A percentile compares a stretch with the other conserved stretches of the same genome.
phyloP scores from a whole-genome alignment of 1,140 invertebrate genomes.

The Brachionus sp. region DNA sequence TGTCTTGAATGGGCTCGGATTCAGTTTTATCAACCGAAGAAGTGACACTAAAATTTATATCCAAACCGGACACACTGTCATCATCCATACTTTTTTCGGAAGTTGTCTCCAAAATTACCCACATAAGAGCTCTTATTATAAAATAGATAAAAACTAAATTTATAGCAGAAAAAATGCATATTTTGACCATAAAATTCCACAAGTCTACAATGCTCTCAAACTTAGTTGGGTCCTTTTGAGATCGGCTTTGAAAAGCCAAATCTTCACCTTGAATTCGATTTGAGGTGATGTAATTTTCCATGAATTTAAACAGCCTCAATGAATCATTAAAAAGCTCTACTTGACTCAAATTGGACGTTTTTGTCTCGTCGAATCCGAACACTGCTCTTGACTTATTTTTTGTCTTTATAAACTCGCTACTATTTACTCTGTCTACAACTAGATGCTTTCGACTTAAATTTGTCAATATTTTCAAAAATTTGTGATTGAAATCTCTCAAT shows the following conservation, averaged over 20 bases:
- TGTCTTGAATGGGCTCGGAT: not conserved
- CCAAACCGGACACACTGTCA: not conserved
- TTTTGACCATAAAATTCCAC: conserved; percentile 22
- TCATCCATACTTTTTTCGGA: not conserved
- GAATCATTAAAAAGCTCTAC: conserved; percentile 9
- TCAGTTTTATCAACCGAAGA: not conserved
- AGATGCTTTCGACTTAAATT: not conserved
- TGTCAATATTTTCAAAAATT: conserved; percentile 14
- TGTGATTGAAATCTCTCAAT: conserved; percentile 9
- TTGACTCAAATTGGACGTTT: not conserved
- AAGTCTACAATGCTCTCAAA: not conserved
- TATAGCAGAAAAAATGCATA: not conserved
- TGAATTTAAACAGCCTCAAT: not conserved
- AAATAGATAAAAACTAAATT: conserved; percentile 29
- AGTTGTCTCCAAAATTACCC: not conserved
- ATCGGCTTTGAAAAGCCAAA: not conserved
- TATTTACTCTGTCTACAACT: not conserved
- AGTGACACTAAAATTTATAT: not conserved
- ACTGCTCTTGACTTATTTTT: not conserved
- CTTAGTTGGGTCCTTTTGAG: not conserved
- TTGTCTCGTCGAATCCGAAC: not conserved
- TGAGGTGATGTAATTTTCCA: not conserved
- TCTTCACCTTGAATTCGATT: not conserved
- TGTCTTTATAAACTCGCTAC: not conserved
- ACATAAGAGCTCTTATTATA: conserved; percentile 6